Base-by-base conservation (phyloP, 2,888 invertebrate species). In the Protodeltote pygarga region DNA sequence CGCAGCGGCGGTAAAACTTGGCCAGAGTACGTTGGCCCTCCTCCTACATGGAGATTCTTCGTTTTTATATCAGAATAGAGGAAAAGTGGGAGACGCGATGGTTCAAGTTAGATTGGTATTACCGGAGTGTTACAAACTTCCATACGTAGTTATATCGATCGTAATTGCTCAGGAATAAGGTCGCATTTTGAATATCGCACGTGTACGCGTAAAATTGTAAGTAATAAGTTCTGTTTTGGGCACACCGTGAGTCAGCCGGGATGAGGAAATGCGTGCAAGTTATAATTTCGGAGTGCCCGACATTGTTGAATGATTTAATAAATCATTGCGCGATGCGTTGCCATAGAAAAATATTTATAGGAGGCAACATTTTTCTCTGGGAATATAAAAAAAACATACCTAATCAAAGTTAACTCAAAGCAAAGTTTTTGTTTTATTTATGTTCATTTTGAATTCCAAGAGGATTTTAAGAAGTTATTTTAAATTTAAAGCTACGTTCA, bases 241-340 rank as follows among this genome's bases (percentile, higher is more conserved):
- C 83, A 77, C 87, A 71, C 73, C 69, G 79, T 90, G 91, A 90
- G 82, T 90, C 91, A 90, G 80, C 70, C 76, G 80, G 81, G 85
- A 88, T 87, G 89, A 90, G 90, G 91, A 90, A 90, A 90, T 89
- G 89, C 88, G 87, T 86, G 88, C 87, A 84, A 79, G 88, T 85
- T 89, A 89, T 89, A 88, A 88, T 89, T 89, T 88, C 79, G 77
- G 86, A 81, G 75, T 81, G 76, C 77, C 87, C 83, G 84, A 89
- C 89, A 86, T 86, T 87, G 88, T 89, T 85, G 82, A 81, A 83
- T 81, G 81, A 76, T 81, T 85, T 84, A 84, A 85, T 87, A 87
- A 86, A 89, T 87, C 81, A 79, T 68, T 72, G 70, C 63, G 63
- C 62, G 68, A 71, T 68, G 62, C 60, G 65, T 75, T 73, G 72